Conservation (phyloP, 2,113 vertebrate genomes). For the Sylvia atricapilla region DNA sequence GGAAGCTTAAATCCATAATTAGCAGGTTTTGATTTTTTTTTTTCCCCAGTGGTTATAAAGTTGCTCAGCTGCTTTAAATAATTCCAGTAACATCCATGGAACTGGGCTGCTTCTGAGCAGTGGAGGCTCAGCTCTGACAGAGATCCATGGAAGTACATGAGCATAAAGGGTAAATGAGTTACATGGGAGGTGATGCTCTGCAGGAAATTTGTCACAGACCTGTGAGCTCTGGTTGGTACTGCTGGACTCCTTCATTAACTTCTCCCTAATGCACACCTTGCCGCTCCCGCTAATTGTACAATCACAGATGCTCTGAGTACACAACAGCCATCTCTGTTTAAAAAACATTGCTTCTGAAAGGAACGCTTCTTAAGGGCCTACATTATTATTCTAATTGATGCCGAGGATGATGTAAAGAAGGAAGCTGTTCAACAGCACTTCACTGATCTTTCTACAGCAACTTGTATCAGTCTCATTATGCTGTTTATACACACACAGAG, state of each 20-base stretch:
- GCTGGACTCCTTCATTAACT: background rate
- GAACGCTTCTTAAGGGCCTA: constrained; percentile 18
- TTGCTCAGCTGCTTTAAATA: background rate
- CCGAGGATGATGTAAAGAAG: constrained; percentile 57
- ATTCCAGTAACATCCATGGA: background rate
- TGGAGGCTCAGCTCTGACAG: background rate
- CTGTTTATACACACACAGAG: constrained; percentile 52
- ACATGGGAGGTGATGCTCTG: background rate
- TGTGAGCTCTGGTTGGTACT: accelerated
- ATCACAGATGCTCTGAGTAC: background rate
- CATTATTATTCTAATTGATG: constrained; percentile 66
- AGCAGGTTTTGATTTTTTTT: background rate
- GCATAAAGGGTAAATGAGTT: background rate
- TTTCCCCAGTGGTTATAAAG: accelerated
- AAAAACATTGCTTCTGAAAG: constrained; percentile 22
- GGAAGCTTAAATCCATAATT: background rate
- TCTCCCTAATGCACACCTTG: background rate
- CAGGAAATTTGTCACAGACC: background rate
- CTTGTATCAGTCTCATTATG: constrained; percentile 48
- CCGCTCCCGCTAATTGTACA: background rate
- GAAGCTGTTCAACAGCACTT: constrained; percentile 60
- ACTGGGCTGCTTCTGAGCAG: background rate
- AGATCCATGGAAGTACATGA: background rate
- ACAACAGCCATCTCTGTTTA: background rate
- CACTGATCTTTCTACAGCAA: constrained; percentile 39